Evolutionary conservation across 2,888 invertebrate genomes (phyloP), one percentile per base, ranked within the genome.

Genomic region (Ethmia dodecea): DNA sequence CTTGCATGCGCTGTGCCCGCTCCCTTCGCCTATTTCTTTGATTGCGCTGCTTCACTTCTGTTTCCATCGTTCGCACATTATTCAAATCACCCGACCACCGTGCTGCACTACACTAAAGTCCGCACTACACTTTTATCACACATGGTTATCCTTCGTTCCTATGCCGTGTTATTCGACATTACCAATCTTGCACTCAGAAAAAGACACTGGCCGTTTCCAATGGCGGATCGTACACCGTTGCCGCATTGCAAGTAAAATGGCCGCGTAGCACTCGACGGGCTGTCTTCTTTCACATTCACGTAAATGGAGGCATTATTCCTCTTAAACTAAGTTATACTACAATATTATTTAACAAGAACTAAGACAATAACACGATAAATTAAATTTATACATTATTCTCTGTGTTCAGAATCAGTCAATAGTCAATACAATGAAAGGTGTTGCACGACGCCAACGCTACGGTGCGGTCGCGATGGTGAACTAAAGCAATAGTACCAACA

Each of bases 1-100:
- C 93, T 88, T 94, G 93, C 91, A 94, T 92, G 87, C 95, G 94
- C 90, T 94, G 94, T 72, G 95, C 95, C 87, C 95, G 91, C 89
- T 94, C 94, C 87, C 95, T 92, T 83, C 95, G 91, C 86, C 94
- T 91, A 83, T 94, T 95, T 84, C 92, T 90, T 86, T 93, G 93
- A 81, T 88, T 90, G 84, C 93, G 91, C 89, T 93, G 93, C 88
- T 93, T 93, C 88, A 92, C 91, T 90, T 93, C 92, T 89, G 91
- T 92, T 90, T 93, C 92, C 92, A 92, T 92, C 88, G 88, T 89
- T 88, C 86, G 80, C 87, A 88, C 89, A 88, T 88, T 81, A 87
- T 88, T 87, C 80, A 80, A 80, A 84, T 72, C 87, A 86, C 86
- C 79, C 84, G 83, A 81, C 81, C 84, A 83, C 86, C 83, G 87